phyloP scores from a whole-genome alignment of 2,888 invertebrate species.

The Tetheella fluctuosa region DNA sequence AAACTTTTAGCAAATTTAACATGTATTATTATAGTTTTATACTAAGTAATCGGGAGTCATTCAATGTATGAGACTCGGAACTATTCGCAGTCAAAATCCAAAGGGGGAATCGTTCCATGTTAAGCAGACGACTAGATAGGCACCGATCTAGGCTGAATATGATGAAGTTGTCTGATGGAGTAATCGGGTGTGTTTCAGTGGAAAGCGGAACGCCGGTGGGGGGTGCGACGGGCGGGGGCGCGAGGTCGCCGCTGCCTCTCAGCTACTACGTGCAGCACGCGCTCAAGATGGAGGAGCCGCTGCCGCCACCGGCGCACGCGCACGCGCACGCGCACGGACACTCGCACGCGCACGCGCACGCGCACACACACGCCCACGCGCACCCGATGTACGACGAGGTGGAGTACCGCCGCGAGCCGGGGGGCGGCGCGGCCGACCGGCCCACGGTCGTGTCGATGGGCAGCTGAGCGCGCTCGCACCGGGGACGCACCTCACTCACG shows the following conservation, averaged over 20 bases:
- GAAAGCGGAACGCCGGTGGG: slow-evolving; percentile 1
- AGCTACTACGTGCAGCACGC: slow-evolving; percentile 68
- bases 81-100: too few relatives aligned
- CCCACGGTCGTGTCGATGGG: slow-evolving; percentile 82
- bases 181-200: background rate
- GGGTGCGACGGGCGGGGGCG: slow-evolving; percentile 39
- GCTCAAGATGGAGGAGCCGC: slow-evolving; percentile 71
- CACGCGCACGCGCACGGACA: slow-evolving; percentile 33
- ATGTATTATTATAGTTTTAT: too few relatives aligned
- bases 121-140: background rate
- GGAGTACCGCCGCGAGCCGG: slow-evolving; percentile 61
- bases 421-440: slow-evolving; percentile 64
- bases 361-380: slow-evolving; percentile 35
- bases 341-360: slow-evolving; percentile 36
- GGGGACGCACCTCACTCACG: background rate
- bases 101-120: background rate
- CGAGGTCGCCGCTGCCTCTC: slow-evolving; percentile 56
- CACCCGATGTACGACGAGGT: slow-evolving; percentile 55
- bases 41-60: too few relatives aligned
- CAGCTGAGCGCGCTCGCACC: slow-evolving; percentile 62
- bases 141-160: background rate
- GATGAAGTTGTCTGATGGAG: background rate
- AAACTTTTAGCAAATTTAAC: too few relatives aligned
- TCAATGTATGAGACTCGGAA: too few relatives aligned
- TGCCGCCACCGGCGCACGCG: slow-evolving; percentile 55